Conservation (phyloP, 1,140 invertebrate species). For the Hycleus cichorii region DNA sequence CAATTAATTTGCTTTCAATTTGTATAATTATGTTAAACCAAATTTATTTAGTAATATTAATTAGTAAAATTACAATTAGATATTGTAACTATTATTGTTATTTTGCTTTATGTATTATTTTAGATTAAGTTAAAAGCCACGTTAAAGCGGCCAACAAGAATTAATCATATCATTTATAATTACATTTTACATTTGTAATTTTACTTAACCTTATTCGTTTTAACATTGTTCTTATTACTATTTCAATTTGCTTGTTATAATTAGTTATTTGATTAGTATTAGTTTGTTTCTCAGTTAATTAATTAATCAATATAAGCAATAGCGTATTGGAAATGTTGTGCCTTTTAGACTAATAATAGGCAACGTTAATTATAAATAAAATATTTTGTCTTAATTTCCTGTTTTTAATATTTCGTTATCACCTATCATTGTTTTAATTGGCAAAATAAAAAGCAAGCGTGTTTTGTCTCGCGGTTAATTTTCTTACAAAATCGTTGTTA, state of each 20-base stretch:
- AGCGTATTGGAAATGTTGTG: slow-evolving; percentile 6
- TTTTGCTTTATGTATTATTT: slow-evolving; percentile 9
- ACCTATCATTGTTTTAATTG: too few species aligned
- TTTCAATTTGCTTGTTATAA: not conserved
- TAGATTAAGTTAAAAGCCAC: slow-evolving; percentile 15
- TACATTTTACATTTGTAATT: too few species aligned
- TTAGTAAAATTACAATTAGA: not conserved
- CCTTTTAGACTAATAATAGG: not conserved
- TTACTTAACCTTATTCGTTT: slow-evolving; percentile 8
- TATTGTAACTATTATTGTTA: slow-evolving; percentile 3
- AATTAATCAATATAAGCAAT: slow-evolving; percentile 3
- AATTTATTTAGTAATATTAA: not conserved
- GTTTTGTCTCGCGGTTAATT: too few species aligned
- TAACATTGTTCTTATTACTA: slow-evolving; percentile 2
- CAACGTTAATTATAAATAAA: not conserved
- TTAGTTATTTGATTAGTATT: not conserved
- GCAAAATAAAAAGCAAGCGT: too few species aligned
- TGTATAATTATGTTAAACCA: not conserved
- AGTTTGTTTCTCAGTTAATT: not conserved
- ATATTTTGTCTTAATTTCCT: not conserved
- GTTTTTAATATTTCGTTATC: too few species aligned
- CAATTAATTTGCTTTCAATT: not conserved
- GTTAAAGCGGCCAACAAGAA: slow-evolving; percentile 31
- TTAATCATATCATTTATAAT: slow-evolving; percentile 36
- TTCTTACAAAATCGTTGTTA: too few species aligned